Conservation (phyloP, 1,140 invertebrate genomes). For the Stegodyphus dumicola region DNA sequence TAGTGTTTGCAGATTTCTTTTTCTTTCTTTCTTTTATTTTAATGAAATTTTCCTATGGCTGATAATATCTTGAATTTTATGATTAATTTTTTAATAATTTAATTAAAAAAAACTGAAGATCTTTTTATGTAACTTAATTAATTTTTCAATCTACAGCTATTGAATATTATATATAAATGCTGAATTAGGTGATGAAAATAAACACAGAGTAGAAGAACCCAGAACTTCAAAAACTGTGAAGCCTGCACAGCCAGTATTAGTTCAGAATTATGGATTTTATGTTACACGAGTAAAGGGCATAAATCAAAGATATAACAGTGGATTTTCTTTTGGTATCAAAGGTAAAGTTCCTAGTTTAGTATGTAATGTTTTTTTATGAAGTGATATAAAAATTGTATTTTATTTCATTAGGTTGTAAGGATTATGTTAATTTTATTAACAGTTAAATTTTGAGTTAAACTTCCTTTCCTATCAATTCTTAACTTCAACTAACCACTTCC, state of each 20-base stretch:
- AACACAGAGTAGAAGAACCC: no score
- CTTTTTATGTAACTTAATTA: background rate
- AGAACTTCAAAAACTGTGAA: background rate
- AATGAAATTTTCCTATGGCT: no score
- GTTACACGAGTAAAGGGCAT: slow-evolving; percentile 66
- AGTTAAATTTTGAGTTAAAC: no score
- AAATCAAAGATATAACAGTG: slow-evolving; percentile 64
- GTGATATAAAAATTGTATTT: no score
- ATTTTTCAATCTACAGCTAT: background rate
- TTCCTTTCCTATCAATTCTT: no score
- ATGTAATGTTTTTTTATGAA: background rate
- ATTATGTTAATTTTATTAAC: no score
- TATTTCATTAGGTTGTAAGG: no score
- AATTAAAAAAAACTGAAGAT: background rate
- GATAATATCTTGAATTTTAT: no score
- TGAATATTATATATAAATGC: background rate
- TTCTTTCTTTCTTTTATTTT: no score
- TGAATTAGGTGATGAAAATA: background rate
- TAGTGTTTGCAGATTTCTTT: no score
- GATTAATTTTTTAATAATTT: no score
- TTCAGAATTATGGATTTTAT: slow-evolving; percentile 43
- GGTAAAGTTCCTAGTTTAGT: slow-evolving; percentile 36
- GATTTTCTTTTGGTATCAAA: slow-evolving; percentile 65
- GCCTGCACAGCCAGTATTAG: background rate
- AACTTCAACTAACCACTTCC: no score